These are phyloP conservation scores for Ascaphus truei DNA, from an alignment of 2,113 vertebrate genomes.

Conservation along the genomic window DNA sequence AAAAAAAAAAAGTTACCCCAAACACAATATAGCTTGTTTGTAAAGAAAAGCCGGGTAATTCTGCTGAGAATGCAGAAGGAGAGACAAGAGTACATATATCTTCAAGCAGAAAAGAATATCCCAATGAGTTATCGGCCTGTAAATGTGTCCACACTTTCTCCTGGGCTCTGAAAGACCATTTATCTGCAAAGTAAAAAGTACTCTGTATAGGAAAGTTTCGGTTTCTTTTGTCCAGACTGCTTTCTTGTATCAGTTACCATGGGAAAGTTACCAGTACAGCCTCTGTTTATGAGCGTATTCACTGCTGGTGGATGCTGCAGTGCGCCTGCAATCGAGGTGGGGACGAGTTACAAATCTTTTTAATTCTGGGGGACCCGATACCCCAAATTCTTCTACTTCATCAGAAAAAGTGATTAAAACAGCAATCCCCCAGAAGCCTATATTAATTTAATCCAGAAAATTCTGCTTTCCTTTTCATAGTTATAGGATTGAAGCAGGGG, in stretches of 20 bases:
- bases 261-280: not conserved
- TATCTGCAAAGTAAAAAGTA: not conserved
- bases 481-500: too few species aligned
- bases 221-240: not conserved
- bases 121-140: slow-evolving; percentile 2
- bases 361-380: too few species aligned
- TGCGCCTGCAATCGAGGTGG: too few species aligned
- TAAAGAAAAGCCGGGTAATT: not conserved
- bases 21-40: slow-evolving; percentile 1
- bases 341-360: too few species aligned
- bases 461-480: too few species aligned
- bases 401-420: too few species aligned
- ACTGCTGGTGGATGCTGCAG: too few species aligned
- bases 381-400: too few species aligned
- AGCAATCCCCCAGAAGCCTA: too few species aligned
- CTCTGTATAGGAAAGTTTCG: not conserved
- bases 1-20: not conserved
- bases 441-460: too few species aligned
- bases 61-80: not conserved
- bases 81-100: not conserved
- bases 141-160: slow-evolving; percentile 15
- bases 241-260: slow-evolving; percentile 1
- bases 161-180: slow-evolving; percentile 11
- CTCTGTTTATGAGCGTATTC: too few species aligned
- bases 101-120: slow-evolving; percentile 1